Evolutionary conservation across 2,888 invertebrate species (phyloP).

Genomic region (Pandemis corylana): DNA sequence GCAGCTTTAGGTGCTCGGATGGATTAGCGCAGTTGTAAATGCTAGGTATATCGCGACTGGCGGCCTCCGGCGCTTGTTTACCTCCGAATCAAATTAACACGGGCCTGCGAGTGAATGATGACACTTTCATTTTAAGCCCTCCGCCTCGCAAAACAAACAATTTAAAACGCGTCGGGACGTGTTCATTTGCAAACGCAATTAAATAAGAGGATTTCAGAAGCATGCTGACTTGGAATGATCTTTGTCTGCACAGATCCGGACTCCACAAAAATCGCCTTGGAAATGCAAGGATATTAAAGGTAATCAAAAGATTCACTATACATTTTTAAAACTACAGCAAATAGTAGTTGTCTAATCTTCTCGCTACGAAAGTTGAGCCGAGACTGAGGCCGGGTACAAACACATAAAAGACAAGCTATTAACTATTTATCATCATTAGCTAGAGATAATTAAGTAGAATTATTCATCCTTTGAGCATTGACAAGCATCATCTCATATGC

Average conservation of each 20-base stretch:
- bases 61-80: not conserved
- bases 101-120: slow-evolving; percentile 17
- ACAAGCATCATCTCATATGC: not conserved
- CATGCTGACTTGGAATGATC: not conserved
- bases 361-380: not conserved
- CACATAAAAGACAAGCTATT: not conserved
- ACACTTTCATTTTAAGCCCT: slow-evolving; percentile 18
- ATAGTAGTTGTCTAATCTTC: too few relatives aligned
- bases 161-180: slow-evolving; percentile 8
- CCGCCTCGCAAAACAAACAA: slow-evolving; percentile 16
- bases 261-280: too few relatives aligned
- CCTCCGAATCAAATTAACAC: slow-evolving; percentile 19
- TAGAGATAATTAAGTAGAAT: not conserved
- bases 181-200: slow-evolving; percentile 17
- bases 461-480: not conserved
- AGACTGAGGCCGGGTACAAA: not conserved
- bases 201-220: slow-evolving; percentile 10
- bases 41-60: slow-evolving; percentile 1
- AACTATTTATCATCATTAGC: too few relatives aligned
- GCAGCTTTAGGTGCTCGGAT: slow-evolving; percentile 6
- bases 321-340: too few relatives aligned
- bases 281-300: too few relatives aligned
- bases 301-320: too few relatives aligned
- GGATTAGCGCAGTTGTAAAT: slow-evolving; percentile 21
- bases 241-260: not conserved